Evolutionary conservation across 2,888 invertebrate genomes (phyloP).

Genomic region (Eupithecia tripunctaria): DNA sequence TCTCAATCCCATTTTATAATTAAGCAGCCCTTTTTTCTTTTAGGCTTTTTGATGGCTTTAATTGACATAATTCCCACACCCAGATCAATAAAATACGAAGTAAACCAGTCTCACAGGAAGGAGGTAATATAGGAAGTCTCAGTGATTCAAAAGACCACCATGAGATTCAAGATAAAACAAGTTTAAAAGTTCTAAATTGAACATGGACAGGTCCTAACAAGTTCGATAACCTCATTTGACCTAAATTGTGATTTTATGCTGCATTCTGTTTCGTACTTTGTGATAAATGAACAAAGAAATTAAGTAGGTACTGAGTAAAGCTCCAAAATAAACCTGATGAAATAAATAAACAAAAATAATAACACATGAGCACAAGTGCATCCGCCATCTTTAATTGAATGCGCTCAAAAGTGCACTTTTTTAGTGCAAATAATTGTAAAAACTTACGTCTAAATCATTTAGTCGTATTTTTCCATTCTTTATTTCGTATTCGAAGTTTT

Average conservation of each 20-base stretch:
- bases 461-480: constrained; percentile 25
- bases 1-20: too few species aligned
- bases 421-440: constrained; percentile 1
- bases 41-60: not conserved
- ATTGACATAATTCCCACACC: not conserved
- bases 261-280: constrained; percentile 26
- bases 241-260: constrained; percentile 34
- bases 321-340: constrained; percentile 44
- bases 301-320: constrained; percentile 30
- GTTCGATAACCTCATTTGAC: constrained; percentile 67
- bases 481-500: constrained; percentile 27
- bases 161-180: not conserved
- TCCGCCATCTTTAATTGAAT: constrained; percentile 69
- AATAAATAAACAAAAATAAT: constrained; percentile 62
- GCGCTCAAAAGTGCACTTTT: constrained; percentile 37
- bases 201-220: constrained; percentile 65
- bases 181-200: constrained; percentile 11
- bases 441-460: constrained; percentile 69
- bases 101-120: constrained; percentile 10
- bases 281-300: constrained; percentile 21
- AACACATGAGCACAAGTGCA: constrained; percentile 44
- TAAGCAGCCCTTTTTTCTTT: not conserved
- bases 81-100: not conserved
- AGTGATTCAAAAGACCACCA: not conserved
- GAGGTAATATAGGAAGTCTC: not conserved